Conservation (phyloP, 2,113 vertebrate genomes). For the Crotophaga sulcirostris region DNA sequence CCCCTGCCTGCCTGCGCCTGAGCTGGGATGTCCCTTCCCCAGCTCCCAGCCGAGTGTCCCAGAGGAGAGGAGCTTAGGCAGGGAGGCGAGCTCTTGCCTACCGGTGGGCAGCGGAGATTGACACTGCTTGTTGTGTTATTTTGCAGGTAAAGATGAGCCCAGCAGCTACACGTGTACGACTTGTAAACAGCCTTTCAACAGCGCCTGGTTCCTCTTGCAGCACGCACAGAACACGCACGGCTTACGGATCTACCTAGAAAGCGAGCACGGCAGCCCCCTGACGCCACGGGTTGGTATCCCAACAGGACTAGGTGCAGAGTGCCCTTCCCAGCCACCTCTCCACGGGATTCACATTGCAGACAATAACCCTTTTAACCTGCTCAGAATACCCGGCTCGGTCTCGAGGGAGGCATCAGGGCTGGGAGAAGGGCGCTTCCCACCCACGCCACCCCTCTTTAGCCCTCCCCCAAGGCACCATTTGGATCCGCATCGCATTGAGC, state of each 20-base stretch:
- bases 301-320: conserved; percentile 93
- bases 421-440: conserved; percentile 92
- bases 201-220: conserved; percentile 99
- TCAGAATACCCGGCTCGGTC: conserved; percentile 95
- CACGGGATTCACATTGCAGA: conserved; percentile 99
- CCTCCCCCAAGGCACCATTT: conserved; percentile 98
- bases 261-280: conserved; percentile 97
- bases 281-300: conserved; percentile 97
- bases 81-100: background rate
- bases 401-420: conserved; percentile 91
- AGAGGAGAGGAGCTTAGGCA: background rate
- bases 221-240: conserved; percentile 99
- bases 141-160: conserved; percentile 98
- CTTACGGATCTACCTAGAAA: conserved; percentile 99
- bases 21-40: background rate
- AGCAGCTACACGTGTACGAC: conserved; percentile 99
- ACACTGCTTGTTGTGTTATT: conserved; percentile 81
- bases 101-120: conserved; percentile 65
- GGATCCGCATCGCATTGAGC: conserved; percentile 94
- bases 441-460: conserved; percentile 97
- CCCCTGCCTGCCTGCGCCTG: background rate
- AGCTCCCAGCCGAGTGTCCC: background rate
- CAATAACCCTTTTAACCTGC: conserved; percentile 98
- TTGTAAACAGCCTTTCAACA: conserved; percentile 99
- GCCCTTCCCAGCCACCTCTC: conserved; percentile 95